These are phyloP conservation scores for Ophion slaviceki DNA, from an alignment of 2,888 invertebrate genomes.

Conservation along the genomic window DNA sequence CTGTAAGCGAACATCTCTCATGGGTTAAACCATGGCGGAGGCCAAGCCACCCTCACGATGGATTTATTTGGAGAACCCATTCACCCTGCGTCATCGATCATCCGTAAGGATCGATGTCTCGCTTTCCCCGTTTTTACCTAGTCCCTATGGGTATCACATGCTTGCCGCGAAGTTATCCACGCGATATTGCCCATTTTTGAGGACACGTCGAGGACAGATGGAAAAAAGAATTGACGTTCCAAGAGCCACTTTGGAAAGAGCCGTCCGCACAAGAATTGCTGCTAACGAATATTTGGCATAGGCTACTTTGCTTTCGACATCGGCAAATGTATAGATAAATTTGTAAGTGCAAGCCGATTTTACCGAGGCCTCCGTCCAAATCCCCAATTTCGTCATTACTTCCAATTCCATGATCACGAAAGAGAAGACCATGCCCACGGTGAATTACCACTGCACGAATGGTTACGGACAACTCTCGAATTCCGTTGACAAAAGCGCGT, in stretches of 20 bases:
- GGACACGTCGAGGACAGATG: constrained; percentile 37
- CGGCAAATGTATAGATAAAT: too few relatives aligned
- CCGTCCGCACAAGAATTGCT: background rate
- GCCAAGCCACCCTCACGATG: constrained; percentile 17
- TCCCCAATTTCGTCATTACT: background rate
- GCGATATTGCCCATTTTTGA: constrained; percentile 10
- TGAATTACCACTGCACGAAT: background rate
- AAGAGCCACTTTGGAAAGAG: constrained; percentile 26
- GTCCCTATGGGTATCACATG: background rate
- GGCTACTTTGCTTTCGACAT: too few relatives aligned
- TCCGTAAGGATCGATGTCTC: constrained; percentile 45
- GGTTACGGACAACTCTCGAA: background rate
- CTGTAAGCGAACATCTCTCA: too few relatives aligned
- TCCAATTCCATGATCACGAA: background rate
- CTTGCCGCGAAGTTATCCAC: constrained; percentile 9
- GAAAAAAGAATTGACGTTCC: constrained; percentile 27
- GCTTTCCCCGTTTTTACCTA: background rate
- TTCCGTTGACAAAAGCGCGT: constrained; percentile 2
- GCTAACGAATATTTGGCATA: background rate
- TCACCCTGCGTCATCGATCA: constrained; percentile 48
- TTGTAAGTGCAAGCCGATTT: background rate
- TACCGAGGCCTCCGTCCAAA: background rate
- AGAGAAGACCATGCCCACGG: background rate
- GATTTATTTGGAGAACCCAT: constrained; percentile 43
- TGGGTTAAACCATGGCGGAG: constrained; percentile 3